phyloP scores from a whole-genome alignment of 2,113 vertebrate genomes.

The Nerophis ophidion region DNA sequence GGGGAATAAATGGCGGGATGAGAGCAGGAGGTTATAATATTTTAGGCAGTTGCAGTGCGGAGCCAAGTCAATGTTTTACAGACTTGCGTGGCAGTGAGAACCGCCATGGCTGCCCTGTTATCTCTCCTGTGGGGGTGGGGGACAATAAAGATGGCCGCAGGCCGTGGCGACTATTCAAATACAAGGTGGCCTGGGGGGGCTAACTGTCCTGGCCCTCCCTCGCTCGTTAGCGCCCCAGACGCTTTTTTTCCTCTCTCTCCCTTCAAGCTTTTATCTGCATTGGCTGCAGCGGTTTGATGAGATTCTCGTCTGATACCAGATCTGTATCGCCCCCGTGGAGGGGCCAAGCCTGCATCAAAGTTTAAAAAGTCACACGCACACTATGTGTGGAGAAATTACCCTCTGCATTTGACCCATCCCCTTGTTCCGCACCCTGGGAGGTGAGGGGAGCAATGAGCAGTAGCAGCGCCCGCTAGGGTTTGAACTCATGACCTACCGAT shows the following conservation, averaged over 20 bases:
- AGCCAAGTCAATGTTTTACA: conserved; percentile 4
- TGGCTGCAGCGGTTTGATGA: background rate
- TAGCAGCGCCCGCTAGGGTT: too few relatives aligned
- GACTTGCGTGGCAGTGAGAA: too few relatives aligned
- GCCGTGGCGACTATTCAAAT: conserved; percentile 29
- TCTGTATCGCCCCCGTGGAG: too few relatives aligned
- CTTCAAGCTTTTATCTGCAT: background rate
- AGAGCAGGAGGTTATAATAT: conserved; percentile 21
- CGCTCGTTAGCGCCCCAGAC: background rate
- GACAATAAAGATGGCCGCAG: conserved; percentile 17
- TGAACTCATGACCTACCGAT: too few relatives aligned
- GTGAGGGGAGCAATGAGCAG: too few relatives aligned
- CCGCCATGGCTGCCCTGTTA: background rate
- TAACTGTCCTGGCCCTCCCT: conserved; percentile 17
- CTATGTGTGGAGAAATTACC: too few relatives aligned
- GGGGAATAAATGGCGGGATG: conserved; percentile 30
- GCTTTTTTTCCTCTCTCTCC: background rate
- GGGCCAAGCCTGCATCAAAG: too few relatives aligned
- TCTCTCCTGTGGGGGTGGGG: background rate
- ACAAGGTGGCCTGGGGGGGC: background rate
- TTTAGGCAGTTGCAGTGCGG: conserved; percentile 26
- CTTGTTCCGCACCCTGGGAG: too few relatives aligned
- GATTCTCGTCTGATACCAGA: background rate
- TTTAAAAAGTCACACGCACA: too few relatives aligned
- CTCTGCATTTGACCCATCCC: too few relatives aligned